These are phyloP conservation scores for Hirundichthys speculiger DNA, from an alignment of 2,113 vertebrate genomes.

Conservation along the genomic window DNA sequence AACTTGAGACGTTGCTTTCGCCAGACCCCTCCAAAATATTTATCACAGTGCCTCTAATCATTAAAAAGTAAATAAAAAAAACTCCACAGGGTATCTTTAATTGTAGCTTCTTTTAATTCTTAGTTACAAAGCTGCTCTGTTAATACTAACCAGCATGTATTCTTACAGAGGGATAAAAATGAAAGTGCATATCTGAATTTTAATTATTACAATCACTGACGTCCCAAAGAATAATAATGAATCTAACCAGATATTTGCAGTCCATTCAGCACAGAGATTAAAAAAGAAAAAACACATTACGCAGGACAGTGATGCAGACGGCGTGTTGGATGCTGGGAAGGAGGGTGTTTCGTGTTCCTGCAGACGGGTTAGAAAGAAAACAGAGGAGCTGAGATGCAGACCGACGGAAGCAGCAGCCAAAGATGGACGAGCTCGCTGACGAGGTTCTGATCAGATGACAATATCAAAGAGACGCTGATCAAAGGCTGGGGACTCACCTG, in stretches of 20 bases:
- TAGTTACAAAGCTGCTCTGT: not conserved
- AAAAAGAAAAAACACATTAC: conserved; percentile 1
- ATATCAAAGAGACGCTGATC: conserved; percentile 72
- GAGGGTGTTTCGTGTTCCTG: conserved; percentile 1
- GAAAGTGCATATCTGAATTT: not conserved
- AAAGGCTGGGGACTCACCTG: conserved; percentile 71
- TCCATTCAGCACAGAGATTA: conserved; percentile 14
- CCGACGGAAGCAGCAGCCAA: conserved; percentile 27
- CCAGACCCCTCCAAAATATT: no score
- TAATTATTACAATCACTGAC: conserved; percentile 25
- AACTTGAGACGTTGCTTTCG: no score
- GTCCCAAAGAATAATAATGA: conserved; percentile 12
- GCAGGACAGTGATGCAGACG: conserved; percentile 5
- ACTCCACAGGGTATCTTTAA: no score
- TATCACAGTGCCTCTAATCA: no score
- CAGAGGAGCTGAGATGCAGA: conserved; percentile 45
- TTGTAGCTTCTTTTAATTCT: no score
- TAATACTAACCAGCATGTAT: not conserved
- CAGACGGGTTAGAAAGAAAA: conserved; percentile 17
- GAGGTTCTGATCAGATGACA: conserved; percentile 58
- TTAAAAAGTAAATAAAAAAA: no score
- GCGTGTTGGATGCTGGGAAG: not conserved
- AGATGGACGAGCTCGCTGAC: conserved; percentile 49
- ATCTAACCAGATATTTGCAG: not conserved
- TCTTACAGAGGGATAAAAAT: not conserved